Conservation (phyloP, 2,888 invertebrate species). For the Vanessa cardui region DNA sequence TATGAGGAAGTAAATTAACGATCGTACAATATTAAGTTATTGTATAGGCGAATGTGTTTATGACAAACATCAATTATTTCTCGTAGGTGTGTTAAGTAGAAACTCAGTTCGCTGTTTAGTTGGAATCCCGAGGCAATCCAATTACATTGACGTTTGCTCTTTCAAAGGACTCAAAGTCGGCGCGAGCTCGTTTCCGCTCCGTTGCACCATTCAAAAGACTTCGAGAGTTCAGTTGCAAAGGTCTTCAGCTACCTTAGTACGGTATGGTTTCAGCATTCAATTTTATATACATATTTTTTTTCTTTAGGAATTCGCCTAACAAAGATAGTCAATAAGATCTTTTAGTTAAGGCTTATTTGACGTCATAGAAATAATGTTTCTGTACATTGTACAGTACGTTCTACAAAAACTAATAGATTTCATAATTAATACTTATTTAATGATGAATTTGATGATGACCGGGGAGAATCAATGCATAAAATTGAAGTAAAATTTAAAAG, state of each 20-base stretch:
- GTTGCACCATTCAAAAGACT: slow-evolving; percentile 47
- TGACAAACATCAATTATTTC: neutral
- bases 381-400: no score
- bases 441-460: no score
- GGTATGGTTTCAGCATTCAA: slow-evolving; percentile 16
- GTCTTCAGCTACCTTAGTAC: slow-evolving; percentile 30
- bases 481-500: no score
- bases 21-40: neutral
- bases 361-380: no score
- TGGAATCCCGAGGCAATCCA: slow-evolving; percentile 62
- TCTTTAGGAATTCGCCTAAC: neutral
- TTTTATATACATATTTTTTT: slow-evolving; percentile 7
- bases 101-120: slow-evolving; percentile 41
- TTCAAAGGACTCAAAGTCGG: slow-evolving; percentile 63
- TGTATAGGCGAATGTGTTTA: neutral
- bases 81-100: slow-evolving; percentile 30
- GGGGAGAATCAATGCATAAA: no score
- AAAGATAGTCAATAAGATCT: neutral
- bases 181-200: slow-evolving; percentile 48
- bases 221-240: slow-evolving; percentile 49
- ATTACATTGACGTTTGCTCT: slow-evolving; percentile 64
- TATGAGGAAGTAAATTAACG: no score
- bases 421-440: no score
- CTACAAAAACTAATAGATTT: no score
- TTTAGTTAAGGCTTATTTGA: neutral